Base-by-base conservation (phyloP, 2,113 vertebrate species). In the Cephalopholis sonnerati region DNA sequence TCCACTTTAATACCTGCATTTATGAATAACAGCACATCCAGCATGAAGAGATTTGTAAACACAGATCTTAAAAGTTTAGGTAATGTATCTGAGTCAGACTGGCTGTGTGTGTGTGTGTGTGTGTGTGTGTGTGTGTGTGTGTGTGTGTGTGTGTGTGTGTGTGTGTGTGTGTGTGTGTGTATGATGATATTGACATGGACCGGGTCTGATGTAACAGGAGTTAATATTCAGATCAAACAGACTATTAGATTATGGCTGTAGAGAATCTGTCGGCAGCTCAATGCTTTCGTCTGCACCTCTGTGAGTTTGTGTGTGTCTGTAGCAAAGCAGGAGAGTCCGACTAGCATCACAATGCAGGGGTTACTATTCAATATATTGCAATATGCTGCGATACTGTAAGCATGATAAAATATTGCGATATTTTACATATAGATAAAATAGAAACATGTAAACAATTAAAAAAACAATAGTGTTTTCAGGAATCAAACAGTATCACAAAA, bases 221-320 rank as follows among this genome's bases (percentile, higher is more conserved):
- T 78, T 82, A 73, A 82, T 68, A 57, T 73, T 64, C 76, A 85
- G 24, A 86, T 91, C 88, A 87, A 86, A 90, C 69, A 75, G 77
- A 86, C 65, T 88, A 32, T 82, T 70, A 59, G 70, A 89, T 77
- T 48, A 88, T 74, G 48, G 58, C 77, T 69, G 44, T 15, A 66
- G 69, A 85, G 74, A 58, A 81, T 77, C 20, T 1, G 57, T 74
- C 46, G 79, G 82, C 63, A 73, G 17, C n/a, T 69, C 32, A 27
- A 1, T 50, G 46, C 25, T 53, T 39, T 18, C 1, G 1, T 76
- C 53, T 62, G 48, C 27, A 22, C 41, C 36, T 36, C 18, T n/a
- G 2, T 53, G 8, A 17, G 24, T 48, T 1, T 63, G 54, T 41
- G 59, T 57, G 41, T 82, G 58, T 48, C 6, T 39, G n/a, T 58